A percentile compares a stretch with the other conserved stretches of the same genome.
Conservation (phyloP, 2,113 vertebrate species). For the Rana temporaria region DNA sequence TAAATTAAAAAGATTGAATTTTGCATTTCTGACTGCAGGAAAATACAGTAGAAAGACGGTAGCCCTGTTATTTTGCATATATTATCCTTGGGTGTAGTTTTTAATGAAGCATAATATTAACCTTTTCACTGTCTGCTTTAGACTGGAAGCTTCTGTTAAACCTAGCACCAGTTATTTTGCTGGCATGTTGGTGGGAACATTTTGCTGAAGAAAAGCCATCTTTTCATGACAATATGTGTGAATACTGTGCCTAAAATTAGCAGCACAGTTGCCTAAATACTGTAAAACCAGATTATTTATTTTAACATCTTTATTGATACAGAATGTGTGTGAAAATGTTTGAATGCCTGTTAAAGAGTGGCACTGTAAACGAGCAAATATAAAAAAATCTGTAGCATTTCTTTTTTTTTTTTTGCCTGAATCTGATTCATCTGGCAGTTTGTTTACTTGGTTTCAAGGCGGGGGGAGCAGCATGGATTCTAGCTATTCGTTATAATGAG, state of each 20-base stretch:
- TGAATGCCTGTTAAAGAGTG: neutral
- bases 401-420: neutral
- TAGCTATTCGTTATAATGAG: too few relatives aligned
- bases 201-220: neutral
- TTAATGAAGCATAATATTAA: neutral
- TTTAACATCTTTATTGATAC: slow-evolving; percentile 2
- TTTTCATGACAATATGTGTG: neutral
- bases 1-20: too few relatives aligned
- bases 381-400: slow-evolving; percentile 12
- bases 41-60: too few relatives aligned
- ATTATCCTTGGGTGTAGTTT: neutral
- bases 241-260: neutral
- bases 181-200: neutral
- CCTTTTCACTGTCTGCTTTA: neutral
- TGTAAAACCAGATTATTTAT: neutral
- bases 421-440: slow-evolving; percentile 8
- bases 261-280: neutral
- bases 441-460: slow-evolving; percentile 19
- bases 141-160: neutral
- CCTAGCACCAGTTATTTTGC: too few relatives aligned
- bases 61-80: neutral
- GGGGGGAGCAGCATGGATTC: neutral
- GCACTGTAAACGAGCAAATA: neutral
- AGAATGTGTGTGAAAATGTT: neutral
- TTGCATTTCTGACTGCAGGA: too few relatives aligned